Evolutionary conservation across 2,113 vertebrate species (phyloP), one percentile per base, ranked within the genome.

Genomic region (Prunella himalayana): DNA sequence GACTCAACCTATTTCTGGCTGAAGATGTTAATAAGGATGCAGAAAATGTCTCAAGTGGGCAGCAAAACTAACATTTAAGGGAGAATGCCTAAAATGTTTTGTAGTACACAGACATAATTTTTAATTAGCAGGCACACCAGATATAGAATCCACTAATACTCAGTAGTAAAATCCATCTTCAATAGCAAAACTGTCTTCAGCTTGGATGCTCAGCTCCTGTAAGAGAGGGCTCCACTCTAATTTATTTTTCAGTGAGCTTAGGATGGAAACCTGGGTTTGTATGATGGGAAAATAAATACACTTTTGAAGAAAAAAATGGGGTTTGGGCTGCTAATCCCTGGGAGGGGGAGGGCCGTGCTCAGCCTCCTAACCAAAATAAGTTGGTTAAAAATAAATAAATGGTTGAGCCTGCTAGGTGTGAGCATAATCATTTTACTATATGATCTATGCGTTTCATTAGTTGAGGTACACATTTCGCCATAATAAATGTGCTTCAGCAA

Each of bases 381-480:
- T 88, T 94, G 81, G 81, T 95, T 96, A 88, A 92, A 92, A 84
- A 96, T 92, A 82, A 94, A 89, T 97, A 96, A 98, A 97, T 97
- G 97, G 92, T 97, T 92, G 97, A 98, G 96, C 91, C 97, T 96
- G 50, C 93, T 90, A 83, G 56, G 93, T 96, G 77, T 65, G 95
- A 95, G 93, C 86, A 86, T 97, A 97, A 98, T 97, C 97, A 97
- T 97, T 98, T 98, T 98, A 93, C 91, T 92, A 71, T 86, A 94
- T 98, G 98, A 98, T 98, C 95, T 98, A 98, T 98, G 98, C 44
- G 88, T 98, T 98, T 98, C 97, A 98, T 98, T 98, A 98, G 98
- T 97, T 90, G 97, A 96, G 97, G 97, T 96, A 97, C 96, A 96
- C 96, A 94, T 96, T 97, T 96, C 10, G 66, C 95, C 61, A 49